Conservation (phyloP, 2,888 invertebrate species). For the Clitarchus hookeri region DNA sequence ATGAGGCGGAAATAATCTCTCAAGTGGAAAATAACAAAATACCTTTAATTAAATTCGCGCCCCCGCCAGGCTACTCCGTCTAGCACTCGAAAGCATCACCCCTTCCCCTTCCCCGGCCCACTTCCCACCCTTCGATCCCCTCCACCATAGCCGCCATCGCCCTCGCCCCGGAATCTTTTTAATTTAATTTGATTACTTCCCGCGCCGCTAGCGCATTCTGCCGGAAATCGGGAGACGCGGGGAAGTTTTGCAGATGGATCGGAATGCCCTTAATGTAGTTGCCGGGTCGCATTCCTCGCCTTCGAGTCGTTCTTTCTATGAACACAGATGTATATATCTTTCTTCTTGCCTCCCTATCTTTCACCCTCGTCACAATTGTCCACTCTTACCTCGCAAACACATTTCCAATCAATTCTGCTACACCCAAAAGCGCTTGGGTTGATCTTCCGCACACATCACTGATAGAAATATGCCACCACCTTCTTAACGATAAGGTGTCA, state of each 20-base stretch:
- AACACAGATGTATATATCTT: too few species aligned
- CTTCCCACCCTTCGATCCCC: background rate
- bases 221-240: background rate
- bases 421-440: too few species aligned
- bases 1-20: conserved; percentile 4
- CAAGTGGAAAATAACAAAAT: conserved; percentile 21
- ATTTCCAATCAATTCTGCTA: too few species aligned
- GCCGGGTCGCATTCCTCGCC: background rate
- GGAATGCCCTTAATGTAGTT: background rate
- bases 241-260: background rate
- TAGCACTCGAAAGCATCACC: background rate
- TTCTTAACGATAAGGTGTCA: too few species aligned
- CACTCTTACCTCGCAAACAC: too few species aligned
- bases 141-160: background rate
- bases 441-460: too few species aligned
- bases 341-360: too few species aligned
- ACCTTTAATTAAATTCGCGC: conserved; percentile 7
- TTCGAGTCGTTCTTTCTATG: background rate
- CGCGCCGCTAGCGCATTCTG: background rate
- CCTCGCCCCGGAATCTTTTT: background rate
- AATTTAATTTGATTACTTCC: conserved; percentile 23
- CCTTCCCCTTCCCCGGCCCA: background rate
- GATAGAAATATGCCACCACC: too few species aligned
- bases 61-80: background rate
- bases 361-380: too few species aligned